Evolutionary conservation across 2,888 invertebrate genomes (phyloP).

Genomic region (Lypha dubia): DNA sequence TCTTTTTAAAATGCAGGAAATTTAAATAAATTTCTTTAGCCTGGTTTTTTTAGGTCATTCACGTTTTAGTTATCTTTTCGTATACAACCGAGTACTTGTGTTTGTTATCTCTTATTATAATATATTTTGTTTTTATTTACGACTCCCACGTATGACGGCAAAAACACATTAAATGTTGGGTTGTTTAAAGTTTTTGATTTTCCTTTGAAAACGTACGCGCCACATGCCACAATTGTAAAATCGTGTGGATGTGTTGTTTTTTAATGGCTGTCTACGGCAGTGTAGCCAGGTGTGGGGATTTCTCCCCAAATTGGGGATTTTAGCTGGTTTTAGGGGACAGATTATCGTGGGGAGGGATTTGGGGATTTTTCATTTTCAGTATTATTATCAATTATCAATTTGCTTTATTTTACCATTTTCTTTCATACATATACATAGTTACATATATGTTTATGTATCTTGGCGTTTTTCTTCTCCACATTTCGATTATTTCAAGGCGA

Average conservation of each 20-base stretch:
- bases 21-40: constrained; percentile 57
- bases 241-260: neutral
- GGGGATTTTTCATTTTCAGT: no score
- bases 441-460: no score
- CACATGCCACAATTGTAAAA: constrained; percentile 16
- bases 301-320: no score
- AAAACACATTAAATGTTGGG: constrained; percentile 23
- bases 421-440: no score
- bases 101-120: neutral
- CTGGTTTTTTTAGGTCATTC: constrained; percentile 59
- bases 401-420: no score
- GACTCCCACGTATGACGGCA: constrained; percentile 42
- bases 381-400: no score
- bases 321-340: no score
- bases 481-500: no score
- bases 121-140: constrained; percentile 34
- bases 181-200: constrained; percentile 39
- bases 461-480: no score
- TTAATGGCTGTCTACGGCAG: neutral
- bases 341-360: no score
- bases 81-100: neutral
- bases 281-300: no score
- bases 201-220: constrained; percentile 23
- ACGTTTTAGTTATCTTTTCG: constrained; percentile 31
- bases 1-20: constrained; percentile 53